Evolutionary conservation across 1,140 invertebrate genomes (phyloP).

Genomic region (Penaeus chinensis): DNA sequence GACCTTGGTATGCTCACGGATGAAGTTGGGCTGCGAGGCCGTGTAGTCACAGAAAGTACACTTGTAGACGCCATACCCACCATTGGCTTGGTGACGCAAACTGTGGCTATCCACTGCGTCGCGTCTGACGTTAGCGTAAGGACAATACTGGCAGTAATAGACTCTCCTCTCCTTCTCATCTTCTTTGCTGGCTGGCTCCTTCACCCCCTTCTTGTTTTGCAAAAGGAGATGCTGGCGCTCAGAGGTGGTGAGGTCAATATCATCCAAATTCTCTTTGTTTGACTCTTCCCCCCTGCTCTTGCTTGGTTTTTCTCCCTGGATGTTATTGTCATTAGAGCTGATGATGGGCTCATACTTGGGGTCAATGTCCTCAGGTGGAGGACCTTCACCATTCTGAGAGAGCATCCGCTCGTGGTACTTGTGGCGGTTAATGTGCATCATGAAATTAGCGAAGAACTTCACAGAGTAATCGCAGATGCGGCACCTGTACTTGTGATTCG

Average conservation of each 20-base stretch:
- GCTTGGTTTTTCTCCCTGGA: slow-evolving; percentile 8
- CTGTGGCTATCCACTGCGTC: slow-evolving; percentile 82
- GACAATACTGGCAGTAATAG: slow-evolving; percentile 79
- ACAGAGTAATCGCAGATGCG: slow-evolving; percentile 90
- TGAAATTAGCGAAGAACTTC: slow-evolving; percentile 85
- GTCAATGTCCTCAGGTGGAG: slow-evolving; percentile 48
- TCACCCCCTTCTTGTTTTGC: slow-evolving; percentile 67
- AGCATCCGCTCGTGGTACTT: slow-evolving; percentile 67
- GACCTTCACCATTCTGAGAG: slow-evolving; percentile 47
- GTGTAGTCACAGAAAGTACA: slow-evolving; percentile 89
- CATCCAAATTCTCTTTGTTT: slow-evolving; percentile 68
- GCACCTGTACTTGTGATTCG: slow-evolving; percentile 85
- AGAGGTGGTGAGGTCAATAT: slow-evolving; percentile 64
- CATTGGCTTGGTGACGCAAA: slow-evolving; percentile 76
- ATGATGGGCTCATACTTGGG: slow-evolving; percentile 58
- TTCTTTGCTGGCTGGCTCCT: slow-evolving; percentile 61
- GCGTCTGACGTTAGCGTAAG: slow-evolving; percentile 79
- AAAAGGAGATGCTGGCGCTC: slow-evolving; percentile 66
- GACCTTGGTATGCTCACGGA: slow-evolving; percentile 83
- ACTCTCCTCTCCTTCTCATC: slow-evolving; percentile 68
- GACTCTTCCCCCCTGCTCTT: slow-evolving; percentile 59
- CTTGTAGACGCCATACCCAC: slow-evolving; percentile 73
- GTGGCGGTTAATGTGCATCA: slow-evolving; percentile 83
- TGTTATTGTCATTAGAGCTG: slow-evolving; percentile 17
- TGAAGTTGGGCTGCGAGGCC: slow-evolving; percentile 80